A percentile compares a stretch with the other conserved stretches of the same genome.
These are phyloP conservation scores for Melinopterus prodromus DNA, from an alignment of 2,888 invertebrate species.

Conservation along the genomic window DNA sequence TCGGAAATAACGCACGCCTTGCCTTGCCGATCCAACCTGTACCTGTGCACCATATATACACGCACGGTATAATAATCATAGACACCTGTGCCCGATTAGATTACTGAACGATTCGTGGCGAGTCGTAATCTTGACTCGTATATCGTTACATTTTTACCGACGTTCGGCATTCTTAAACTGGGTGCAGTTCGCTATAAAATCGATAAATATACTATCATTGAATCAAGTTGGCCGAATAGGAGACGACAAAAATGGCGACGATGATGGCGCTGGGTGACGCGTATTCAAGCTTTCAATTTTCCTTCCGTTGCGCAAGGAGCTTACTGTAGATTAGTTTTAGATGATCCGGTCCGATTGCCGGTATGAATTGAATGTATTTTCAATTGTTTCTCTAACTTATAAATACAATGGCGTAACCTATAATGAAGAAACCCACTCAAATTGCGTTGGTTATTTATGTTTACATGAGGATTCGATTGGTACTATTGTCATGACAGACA, in stretches of 20 bases:
- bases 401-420: background rate
- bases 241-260: background rate
- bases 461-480: background rate
- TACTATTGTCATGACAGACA: background rate
- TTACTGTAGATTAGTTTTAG: conserved; percentile 13
- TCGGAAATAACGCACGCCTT: background rate
- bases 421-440: background rate
- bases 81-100: conserved; percentile 56
- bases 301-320: background rate
- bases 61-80: conserved; percentile 51
- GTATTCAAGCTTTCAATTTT: background rate
- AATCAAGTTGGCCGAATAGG: too few relatives aligned
- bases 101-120: conserved; percentile 53
- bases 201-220: conserved; percentile 26
- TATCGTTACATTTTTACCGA: conserved; percentile 40
- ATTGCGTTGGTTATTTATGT: background rate
- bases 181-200: conserved; percentile 39
- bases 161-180: conserved; percentile 40
- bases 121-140: conserved; percentile 48
- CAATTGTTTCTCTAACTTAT: conserved; percentile 16
- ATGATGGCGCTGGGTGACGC: too few relatives aligned
- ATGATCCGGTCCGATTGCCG: conserved; percentile 17
- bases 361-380: conserved; percentile 13
- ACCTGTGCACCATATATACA: conserved; percentile 22
- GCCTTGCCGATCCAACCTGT: background rate